Conservation (phyloP, 2,113 vertebrate species). For the Grus americana region DNA sequence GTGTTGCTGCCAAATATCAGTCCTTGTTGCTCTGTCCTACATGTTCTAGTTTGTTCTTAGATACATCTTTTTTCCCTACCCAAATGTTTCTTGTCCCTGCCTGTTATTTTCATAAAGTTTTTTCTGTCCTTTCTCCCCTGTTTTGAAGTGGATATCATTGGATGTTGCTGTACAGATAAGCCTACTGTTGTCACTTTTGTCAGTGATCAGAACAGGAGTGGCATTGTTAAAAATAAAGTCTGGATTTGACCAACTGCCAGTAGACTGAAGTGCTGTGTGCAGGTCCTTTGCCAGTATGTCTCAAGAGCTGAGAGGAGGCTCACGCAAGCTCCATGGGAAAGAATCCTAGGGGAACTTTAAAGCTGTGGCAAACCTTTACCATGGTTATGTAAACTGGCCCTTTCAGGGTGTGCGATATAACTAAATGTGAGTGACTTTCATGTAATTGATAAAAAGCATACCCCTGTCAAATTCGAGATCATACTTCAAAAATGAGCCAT, state of each 20-base stretch:
- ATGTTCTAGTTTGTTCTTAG: background rate
- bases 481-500: background rate
- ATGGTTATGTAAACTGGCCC: rapidly evolving
- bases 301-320: background rate
- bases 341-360: background rate
- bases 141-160: background rate
- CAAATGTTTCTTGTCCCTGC: background rate
- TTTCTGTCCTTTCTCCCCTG: background rate
- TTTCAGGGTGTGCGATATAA: background rate
- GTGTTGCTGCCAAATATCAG: background rate
- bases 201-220: background rate
- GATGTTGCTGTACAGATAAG: background rate
- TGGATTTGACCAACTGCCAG: background rate
- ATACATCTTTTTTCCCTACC: background rate
- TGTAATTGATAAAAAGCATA: background rate
- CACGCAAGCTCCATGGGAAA: background rate
- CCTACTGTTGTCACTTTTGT: background rate
- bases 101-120: background rate
- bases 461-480: background rate
- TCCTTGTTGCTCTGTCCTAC: background rate
- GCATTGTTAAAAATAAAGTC: background rate
- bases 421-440: background rate
- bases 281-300: background rate
- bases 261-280: background rate
- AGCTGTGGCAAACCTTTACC: background rate